Evolutionary conservation across 2,797 vertebrate species (phyloP), one percentile per base, ranked within the genome.

Genomic region (Notoglanidium macrostoma): DNA sequence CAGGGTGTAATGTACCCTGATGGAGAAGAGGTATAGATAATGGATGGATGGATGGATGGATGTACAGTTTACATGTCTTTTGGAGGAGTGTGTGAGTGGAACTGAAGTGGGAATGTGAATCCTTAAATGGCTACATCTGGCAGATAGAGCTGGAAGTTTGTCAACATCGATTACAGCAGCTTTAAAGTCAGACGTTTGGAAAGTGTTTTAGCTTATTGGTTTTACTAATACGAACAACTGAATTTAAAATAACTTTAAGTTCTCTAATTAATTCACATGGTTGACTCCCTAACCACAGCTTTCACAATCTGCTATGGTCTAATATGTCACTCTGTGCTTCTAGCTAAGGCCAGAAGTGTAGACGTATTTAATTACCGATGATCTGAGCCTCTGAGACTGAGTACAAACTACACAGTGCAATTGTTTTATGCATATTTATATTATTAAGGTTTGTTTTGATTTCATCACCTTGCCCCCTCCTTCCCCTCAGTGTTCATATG

Each of bases 121-220:
- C 23, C 44, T n/a, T 74, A 11, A 73, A 46, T 46, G n/a, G 49
- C n/a, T 54, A 29, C n/a, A 54, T 54, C 12, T 49, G 26, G 44
- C 10, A 73, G 46, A 15, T 32, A 29, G 5, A 77, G 12, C 74
- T 49, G 46, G 46, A 49, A 49, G 11, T 14, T 15, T n/a, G 26
- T 51, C 26, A 76, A 14, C 46, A 46, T 46, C 1, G 12, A 51
- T 76, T 51, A 51, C 26, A 77, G 12, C 15, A 4, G 74, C 14
- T 55, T 32, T 78, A 55, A 78, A 55, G 74, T 78, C 46, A 76
- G 73, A 49, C 46, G n/a, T 76, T 51, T 49, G 44, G 74, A 54
- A 49, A 73, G 26, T n/a, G 26, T 76, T 76, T 76, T 6, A 54
- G 23, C 72, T n/a, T 49, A 74, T 2, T 49, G 10, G 4, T 74